A percentile compares a stretch with the other conserved stretches of the same genome.
phyloP scores from a whole-genome alignment of 2,113 vertebrate genomes.

The Egretta garzetta region DNA sequence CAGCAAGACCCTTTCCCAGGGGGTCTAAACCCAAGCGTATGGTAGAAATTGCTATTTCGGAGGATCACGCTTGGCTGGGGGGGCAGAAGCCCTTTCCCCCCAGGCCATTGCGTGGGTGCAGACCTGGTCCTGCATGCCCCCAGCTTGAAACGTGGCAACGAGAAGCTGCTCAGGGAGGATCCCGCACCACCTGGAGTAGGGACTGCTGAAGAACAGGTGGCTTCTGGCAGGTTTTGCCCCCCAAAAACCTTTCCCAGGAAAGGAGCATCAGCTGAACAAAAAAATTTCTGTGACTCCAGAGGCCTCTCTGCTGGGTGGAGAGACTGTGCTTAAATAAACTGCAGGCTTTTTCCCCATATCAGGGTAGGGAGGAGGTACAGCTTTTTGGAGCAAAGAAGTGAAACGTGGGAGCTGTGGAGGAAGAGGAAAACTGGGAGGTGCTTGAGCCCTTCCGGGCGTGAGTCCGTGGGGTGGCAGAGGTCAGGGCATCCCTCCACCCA shows the following conservation, averaged over 20 bases:
- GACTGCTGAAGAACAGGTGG: neutral
- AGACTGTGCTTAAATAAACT: too few relatives aligned
- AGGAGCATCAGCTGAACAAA: neutral
- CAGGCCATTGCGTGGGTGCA: rapidly evolving
- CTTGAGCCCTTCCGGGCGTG: neutral
- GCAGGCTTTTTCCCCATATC: rapidly evolving
- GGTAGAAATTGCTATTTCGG: rapidly evolving
- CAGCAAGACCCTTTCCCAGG: neutral
- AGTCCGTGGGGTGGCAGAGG: neutral
- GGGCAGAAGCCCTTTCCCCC: neutral
- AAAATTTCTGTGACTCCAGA: too few relatives aligned
- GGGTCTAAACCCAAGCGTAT: rapidly evolving
- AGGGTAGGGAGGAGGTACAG: neutral
- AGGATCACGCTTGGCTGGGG: rapidly evolving
- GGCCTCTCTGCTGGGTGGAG: too few relatives aligned
- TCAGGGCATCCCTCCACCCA: neutral
- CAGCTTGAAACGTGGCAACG: rapidly evolving
- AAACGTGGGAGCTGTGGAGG: neutral
- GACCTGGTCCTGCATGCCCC: rapidly evolving
- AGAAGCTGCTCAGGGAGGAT: neutral
- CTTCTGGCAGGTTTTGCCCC: neutral
- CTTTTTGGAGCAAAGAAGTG: neutral
- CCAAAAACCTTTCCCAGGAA: neutral
- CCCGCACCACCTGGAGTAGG: rapidly evolving
- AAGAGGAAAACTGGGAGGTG: neutral